A percentile compares a stretch with the other conserved stretches of the same genome.
These are phyloP conservation scores for Tenodera sinensis DNA, from an alignment of 2,888 invertebrate genomes.

Conservation along the genomic window DNA sequence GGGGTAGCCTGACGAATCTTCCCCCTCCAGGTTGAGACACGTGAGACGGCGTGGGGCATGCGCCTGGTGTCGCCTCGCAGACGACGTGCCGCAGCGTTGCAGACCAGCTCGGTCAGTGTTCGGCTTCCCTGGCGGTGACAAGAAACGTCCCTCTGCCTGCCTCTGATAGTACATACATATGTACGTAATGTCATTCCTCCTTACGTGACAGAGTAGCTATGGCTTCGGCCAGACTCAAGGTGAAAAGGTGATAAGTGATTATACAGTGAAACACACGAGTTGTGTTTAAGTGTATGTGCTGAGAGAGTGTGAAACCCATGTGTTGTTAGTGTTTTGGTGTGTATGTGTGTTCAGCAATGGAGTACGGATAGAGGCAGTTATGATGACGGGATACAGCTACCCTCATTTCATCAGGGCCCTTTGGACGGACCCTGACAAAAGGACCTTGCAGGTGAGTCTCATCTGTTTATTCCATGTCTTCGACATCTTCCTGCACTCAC, in stretches of 20 bases:
- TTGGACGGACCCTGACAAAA: conserved; percentile 52
- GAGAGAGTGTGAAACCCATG: not conserved
- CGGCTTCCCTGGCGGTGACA: not conserved
- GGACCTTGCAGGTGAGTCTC: conserved; percentile 49
- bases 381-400: conserved; percentile 52
- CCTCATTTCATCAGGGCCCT: conserved; percentile 53
- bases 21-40: not conserved
- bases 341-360: not conserved
- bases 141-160: not conserved
- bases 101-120: not conserved
- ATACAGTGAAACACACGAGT: not conserved
- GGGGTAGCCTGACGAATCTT: not conserved
- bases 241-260: conserved; percentile 11
- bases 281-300: not conserved
- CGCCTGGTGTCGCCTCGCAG: not conserved
- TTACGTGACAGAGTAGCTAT: not conserved
- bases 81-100: not conserved
- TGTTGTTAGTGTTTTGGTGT: not conserved
- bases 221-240: not conserved
- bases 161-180: too few relatives aligned
- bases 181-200: not conserved
- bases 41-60: not conserved
- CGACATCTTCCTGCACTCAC: too few relatives aligned
- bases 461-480: too few relatives aligned
- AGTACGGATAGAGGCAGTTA: not conserved